phyloP scores from a whole-genome alignment of 2,888 invertebrate species.

The Parnassius glacialis region DNA sequence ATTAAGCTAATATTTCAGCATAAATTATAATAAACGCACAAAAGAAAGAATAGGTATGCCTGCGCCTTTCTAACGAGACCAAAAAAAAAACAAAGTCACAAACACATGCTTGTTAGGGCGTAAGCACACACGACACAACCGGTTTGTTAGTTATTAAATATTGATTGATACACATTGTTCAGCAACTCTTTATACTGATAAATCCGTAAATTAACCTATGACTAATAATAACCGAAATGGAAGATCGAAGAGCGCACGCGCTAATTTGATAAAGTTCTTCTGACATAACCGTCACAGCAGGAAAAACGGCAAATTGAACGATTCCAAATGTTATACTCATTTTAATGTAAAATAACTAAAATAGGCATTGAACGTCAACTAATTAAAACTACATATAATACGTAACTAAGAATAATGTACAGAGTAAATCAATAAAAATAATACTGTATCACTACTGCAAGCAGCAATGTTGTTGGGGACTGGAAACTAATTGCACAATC shows the following conservation, averaged over 20 bases:
- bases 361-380: constrained; percentile 49
- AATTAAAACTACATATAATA: constrained; percentile 30
- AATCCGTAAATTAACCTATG: constrained; percentile 64
- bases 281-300: constrained; percentile 30
- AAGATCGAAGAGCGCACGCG: constrained; percentile 60
- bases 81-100: constrained; percentile 58
- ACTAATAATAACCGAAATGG: constrained; percentile 74
- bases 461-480: constrained; percentile 63
- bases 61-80: constrained; percentile 35
- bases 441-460: constrained; percentile 75
- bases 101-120: constrained; percentile 78
- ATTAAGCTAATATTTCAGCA: constrained; percentile 69
- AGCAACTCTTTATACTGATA: constrained; percentile 65
- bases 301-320: constrained; percentile 30
- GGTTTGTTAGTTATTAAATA: constrained; percentile 75
- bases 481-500: constrained; percentile 33
- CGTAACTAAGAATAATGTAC: constrained; percentile 70
- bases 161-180: constrained; percentile 67
- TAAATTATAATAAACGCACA: constrained; percentile 70
- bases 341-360: constrained; percentile 19
- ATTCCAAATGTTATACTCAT: constrained; percentile 26
- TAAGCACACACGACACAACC: constrained; percentile 80
- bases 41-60: constrained; percentile 51
- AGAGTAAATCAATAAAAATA: constrained; percentile 73
- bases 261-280: constrained; percentile 30